phyloP scores from a whole-genome alignment of 2,888 invertebrate genomes.

The Morinoia aosen region DNA sequence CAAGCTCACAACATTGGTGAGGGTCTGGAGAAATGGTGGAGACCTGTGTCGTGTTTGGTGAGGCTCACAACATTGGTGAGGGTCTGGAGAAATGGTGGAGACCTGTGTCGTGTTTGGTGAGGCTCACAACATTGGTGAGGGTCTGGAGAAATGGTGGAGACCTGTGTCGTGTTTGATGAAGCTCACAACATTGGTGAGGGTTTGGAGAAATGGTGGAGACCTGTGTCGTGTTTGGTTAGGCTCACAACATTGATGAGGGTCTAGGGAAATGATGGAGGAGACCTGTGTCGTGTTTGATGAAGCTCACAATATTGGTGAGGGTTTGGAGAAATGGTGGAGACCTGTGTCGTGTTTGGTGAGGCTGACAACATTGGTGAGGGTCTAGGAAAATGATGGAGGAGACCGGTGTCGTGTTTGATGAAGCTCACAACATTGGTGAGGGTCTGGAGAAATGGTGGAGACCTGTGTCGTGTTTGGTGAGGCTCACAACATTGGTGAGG shows the following conservation, averaged over 20 bases:
- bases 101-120: slow-evolving; percentile 98
- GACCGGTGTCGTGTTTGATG: slow-evolving; percentile 97
- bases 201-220: no score
- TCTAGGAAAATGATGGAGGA: slow-evolving; percentile 94
- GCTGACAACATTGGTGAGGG: neutral
- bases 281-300: slow-evolving; percentile 98
- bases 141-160: slow-evolving; percentile 93
- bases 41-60: neutral
- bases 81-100: slow-evolving; percentile 94
- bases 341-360: neutral
- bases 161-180: slow-evolving; percentile 98
- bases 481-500: slow-evolving; percentile 95
- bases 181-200: slow-evolving; percentile 96
- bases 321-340: neutral
- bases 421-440: slow-evolving; percentile 96
- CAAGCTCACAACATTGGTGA: slow-evolving; percentile 97
- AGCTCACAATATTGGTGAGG: slow-evolving; percentile 93
- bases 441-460: slow-evolving; percentile 93
- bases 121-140: slow-evolving; percentile 95
- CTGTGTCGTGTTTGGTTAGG: slow-evolving; percentile 98
- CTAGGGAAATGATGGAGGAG: slow-evolving; percentile 72
- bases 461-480: slow-evolving; percentile 98
- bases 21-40: slow-evolving; percentile 14
- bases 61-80: neutral
- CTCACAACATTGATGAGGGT: slow-evolving; percentile 89